These are phyloP conservation scores for Brachycybe producta DNA, from an alignment of 2,888 invertebrate species.

Conservation along the genomic window DNA sequence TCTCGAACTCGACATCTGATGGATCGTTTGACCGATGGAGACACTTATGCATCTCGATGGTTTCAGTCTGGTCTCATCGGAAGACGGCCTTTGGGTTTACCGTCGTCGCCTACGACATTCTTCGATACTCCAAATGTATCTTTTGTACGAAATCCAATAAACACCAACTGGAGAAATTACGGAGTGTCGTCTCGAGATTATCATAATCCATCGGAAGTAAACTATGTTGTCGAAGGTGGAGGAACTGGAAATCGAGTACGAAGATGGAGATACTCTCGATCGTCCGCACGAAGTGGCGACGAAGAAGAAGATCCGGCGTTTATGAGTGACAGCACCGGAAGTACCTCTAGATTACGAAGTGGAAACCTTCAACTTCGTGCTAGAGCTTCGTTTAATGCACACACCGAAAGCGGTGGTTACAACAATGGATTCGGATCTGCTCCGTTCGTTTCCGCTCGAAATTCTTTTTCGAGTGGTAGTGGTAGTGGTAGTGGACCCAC, in stretches of 20 bases:
- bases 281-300: not conserved
- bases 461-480: not conserved
- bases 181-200: too few species aligned
- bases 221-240: not conserved
- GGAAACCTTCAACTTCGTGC: not conserved
- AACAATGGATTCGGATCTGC: not conserved
- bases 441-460: not conserved
- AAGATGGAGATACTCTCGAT: not conserved
- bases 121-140: too few species aligned
- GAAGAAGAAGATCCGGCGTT: constrained; percentile 7
- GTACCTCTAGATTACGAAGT: not conserved
- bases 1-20: constrained; percentile 34
- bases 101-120: too few species aligned
- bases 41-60: not conserved
- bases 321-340: not conserved
- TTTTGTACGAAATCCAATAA: too few species aligned
- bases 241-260: constrained; percentile 1
- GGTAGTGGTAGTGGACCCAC: not conserved
- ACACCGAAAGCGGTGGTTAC: too few species aligned
- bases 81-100: not conserved
- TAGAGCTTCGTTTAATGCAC: not conserved
- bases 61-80: constrained; percentile 5
- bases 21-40: constrained; percentile 7
- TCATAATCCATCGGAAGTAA: not conserved
- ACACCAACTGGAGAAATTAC: too few species aligned